These are phyloP conservation scores for Cynopterus brachyotis DNA, from an alignment of 2,113 vertebrate genomes.

Conservation along the genomic window DNA sequence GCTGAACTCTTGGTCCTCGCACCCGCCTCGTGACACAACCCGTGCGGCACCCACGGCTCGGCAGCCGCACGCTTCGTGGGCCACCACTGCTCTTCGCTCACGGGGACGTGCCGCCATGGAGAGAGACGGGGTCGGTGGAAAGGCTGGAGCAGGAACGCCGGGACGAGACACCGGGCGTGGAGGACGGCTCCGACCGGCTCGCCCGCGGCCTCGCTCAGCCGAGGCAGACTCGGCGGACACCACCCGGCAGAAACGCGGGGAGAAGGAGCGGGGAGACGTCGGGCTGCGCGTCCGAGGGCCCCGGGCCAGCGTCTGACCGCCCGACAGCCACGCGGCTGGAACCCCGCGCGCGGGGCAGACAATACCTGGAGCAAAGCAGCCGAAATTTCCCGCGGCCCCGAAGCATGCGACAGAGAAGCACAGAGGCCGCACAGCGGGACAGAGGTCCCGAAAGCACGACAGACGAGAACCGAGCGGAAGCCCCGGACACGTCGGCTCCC, in stretches of 20 bases:
- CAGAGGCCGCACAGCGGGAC: neutral
- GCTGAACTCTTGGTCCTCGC: neutral
- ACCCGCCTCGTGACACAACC: neutral
- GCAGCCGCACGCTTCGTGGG: neutral
- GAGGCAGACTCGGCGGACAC: neutral
- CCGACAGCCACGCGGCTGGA: fast-evolving
- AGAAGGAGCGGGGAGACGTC: neutral
- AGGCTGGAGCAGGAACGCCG: fast-evolving
- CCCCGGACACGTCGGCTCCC: neutral
- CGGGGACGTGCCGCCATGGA: neutral
- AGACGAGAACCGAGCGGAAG: neutral
- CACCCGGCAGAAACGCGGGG: neutral
- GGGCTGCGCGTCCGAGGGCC: fast-evolving
- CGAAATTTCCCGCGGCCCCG: neutral
- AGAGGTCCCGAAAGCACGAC: neutral
- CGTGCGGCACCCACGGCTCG: neutral
- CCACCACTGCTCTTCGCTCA: neutral
- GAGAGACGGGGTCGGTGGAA: neutral
- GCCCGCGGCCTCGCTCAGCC: fast-evolving
- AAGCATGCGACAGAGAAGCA: neutral
- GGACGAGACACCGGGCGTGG: neutral
- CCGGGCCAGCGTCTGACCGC: neutral
- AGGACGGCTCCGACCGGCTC: fast-evolving
- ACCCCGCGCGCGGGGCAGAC: neutral
- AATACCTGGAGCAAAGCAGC: neutral